Percentiles rank a stretch among this genome's conserved stretches.
Conservation (phyloP, 1,140 invertebrate species). For the Diorhabda elongata region DNA sequence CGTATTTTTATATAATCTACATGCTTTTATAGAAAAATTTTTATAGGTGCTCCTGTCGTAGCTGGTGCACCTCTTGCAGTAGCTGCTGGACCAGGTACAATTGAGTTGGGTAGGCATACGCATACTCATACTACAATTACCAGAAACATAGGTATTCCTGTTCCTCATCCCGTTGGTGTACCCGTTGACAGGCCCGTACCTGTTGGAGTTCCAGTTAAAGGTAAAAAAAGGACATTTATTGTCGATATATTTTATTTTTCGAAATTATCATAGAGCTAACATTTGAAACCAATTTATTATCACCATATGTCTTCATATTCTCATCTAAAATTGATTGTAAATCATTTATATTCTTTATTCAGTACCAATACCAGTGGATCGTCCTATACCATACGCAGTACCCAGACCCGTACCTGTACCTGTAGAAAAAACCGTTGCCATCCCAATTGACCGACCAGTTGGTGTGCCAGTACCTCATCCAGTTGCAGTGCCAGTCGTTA, state of each 20-base stretch:
- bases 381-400: constrained; percentile 36
- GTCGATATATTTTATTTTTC: too few species aligned
- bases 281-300: too few species aligned
- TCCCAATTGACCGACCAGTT: constrained; percentile 33
- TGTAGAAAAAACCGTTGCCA: constrained; percentile 33
- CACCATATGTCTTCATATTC: too few species aligned
- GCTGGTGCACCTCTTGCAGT: not conserved
- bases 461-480: constrained; percentile 41
- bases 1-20: too few species aligned
- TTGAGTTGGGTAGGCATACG: constrained; percentile 30
- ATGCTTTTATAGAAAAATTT: too few species aligned
- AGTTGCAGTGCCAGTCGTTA: constrained; percentile 45
- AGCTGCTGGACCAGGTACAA: constrained; percentile 15
- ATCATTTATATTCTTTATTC: constrained; percentile 4
- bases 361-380: constrained; percentile 29
- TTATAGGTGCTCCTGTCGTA: constrained; percentile 3
- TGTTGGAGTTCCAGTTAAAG: constrained; percentile 31
- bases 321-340: not conserved
- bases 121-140: constrained; percentile 42
- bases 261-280: too few species aligned
- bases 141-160: constrained; percentile 35
- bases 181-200: constrained; percentile 37
- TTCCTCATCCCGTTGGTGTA: constrained; percentile 31
- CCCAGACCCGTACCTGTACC: constrained; percentile 48
- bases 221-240: not conserved